Conservation (phyloP, 2,113 vertebrate genomes). For the Neogobius melanostomus region DNA sequence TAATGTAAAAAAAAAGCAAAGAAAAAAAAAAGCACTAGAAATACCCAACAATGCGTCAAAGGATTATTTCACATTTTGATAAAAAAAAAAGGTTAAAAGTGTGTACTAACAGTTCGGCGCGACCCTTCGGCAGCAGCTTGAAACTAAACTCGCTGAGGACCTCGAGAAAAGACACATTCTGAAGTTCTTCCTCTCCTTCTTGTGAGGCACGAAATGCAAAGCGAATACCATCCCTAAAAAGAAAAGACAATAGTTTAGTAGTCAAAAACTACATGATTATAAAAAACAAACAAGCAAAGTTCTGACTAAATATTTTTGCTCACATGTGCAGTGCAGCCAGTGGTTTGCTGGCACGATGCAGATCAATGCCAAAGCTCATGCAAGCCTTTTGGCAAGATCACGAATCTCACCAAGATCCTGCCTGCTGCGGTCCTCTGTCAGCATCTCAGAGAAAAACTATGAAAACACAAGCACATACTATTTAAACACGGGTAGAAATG, state of each 20-base stretch:
- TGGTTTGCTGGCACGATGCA: slow-evolving; percentile 76
- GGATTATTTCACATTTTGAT: background rate
- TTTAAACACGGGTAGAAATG: background rate
- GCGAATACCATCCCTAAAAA: slow-evolving; percentile 80
- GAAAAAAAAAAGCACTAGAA: background rate
- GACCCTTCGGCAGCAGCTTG: slow-evolving; percentile 81
- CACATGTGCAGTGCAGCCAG: slow-evolving; percentile 79
- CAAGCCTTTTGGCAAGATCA: slow-evolving; percentile 83
- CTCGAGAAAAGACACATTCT: slow-evolving; percentile 83
- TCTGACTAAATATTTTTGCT: slow-evolving; percentile 20
- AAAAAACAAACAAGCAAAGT: background rate
- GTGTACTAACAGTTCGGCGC: slow-evolving; percentile 78
- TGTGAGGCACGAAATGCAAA: slow-evolving; percentile 76
- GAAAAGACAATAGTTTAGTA: background rate
- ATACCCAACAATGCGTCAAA: background rate
- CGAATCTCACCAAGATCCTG: slow-evolving; percentile 79
- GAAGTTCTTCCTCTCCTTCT: slow-evolving; percentile 50
- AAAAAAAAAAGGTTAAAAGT: background rate
- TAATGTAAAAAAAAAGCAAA: background rate
- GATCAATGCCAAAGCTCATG: slow-evolving; percentile 85
- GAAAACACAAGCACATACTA: slow-evolving; percentile 9
- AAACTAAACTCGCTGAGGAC: slow-evolving; percentile 88
- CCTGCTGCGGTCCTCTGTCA: slow-evolving; percentile 47
- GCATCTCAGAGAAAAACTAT: slow-evolving; percentile 65
- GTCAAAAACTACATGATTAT: background rate